These are phyloP conservation scores for Hipposideros armiger DNA, from an alignment of 2,113 vertebrate genomes.

Conservation along the genomic window DNA sequence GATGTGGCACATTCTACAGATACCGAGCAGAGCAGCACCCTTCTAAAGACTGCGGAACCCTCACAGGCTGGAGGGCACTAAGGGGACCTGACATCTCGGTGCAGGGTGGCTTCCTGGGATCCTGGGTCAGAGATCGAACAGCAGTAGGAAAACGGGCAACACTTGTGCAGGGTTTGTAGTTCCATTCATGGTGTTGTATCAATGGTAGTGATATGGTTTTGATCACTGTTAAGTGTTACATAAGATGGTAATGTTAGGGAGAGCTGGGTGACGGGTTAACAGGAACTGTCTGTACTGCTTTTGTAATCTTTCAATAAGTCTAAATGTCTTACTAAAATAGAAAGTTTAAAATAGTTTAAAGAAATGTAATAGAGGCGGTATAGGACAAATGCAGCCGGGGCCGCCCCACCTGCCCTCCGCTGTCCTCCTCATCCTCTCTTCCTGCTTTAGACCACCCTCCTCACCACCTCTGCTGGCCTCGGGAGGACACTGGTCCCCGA, in stretches of 20 bases:
- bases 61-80: background rate
- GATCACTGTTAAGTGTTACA: background rate
- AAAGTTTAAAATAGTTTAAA: background rate
- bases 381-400: background rate
- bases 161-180: background rate
- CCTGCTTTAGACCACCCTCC: no score
- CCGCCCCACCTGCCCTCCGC: background rate
- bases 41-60: background rate
- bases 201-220: background rate
- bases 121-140: background rate
- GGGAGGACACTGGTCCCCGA: no score
- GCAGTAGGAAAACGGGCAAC: background rate
- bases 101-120: background rate
- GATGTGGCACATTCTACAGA: fast-evolving
- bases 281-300: background rate
- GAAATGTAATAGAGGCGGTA: background rate
- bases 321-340: background rate
- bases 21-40: fast-evolving
- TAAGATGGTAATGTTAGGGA: background rate
- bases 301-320: background rate
- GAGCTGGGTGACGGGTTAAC: background rate
- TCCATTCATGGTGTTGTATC: background rate
- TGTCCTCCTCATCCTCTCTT: background rate
- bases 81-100: background rate
- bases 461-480: no score